Evolutionary conservation across 2,113 vertebrate genomes (phyloP).

Genomic region (Progne subis): DNA sequence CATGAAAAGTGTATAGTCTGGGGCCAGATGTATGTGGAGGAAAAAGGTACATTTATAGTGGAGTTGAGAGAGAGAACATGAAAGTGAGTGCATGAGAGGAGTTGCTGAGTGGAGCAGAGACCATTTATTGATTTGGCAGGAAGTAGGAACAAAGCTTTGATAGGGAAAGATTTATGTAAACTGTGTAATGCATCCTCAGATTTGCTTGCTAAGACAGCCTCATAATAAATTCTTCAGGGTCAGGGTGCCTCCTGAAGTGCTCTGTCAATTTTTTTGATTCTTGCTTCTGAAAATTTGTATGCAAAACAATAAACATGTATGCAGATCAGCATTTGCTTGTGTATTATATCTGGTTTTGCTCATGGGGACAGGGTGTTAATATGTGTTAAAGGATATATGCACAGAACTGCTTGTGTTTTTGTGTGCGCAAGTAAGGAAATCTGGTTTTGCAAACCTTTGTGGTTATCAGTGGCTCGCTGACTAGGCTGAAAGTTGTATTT

Average conservation of each 20-base stretch:
- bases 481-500: not conserved
- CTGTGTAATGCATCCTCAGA: not conserved
- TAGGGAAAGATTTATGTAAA: not conserved
- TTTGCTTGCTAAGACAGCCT: not conserved
- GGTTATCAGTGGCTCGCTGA: not conserved
- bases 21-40: not conserved
- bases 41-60: not conserved
- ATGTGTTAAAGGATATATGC: not conserved
- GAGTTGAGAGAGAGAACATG: not conserved
- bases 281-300: not conserved
- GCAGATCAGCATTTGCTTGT: not conserved
- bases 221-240: not conserved
- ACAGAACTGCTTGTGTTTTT: not conserved
- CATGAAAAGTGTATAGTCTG: not conserved
- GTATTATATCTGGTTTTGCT: not conserved
- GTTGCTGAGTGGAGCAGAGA: not conserved
- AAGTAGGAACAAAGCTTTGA: slow-evolving; percentile 1
- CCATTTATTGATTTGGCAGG: slow-evolving; percentile 11
- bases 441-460: not conserved
- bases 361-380: not conserved
- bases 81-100: not conserved
- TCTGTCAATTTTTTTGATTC: not conserved
- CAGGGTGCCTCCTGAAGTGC: not conserved
- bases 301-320: not conserved
- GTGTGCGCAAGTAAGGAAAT: not conserved